Evolutionary conservation across 2,888 invertebrate genomes (phyloP).

Genomic region (Drosophila kuntzei): DNA sequence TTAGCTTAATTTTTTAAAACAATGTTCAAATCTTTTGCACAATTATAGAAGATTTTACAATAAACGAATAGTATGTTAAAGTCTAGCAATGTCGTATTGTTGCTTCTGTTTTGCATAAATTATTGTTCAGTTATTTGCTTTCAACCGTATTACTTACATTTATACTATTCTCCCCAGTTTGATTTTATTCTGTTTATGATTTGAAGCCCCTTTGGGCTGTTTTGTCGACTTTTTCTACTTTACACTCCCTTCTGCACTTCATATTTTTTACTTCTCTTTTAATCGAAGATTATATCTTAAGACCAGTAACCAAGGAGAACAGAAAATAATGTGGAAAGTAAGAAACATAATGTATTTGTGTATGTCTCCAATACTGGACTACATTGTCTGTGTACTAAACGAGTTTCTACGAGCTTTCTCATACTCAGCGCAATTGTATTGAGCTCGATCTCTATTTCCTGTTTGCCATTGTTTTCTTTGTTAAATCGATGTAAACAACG

Average conservation of each 20-base stretch:
- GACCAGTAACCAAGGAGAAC: slow-evolving; percentile 5
- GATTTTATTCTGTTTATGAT: slow-evolving; percentile 1
- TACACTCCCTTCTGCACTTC: neutral
- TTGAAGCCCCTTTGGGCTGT: slow-evolving; percentile 8
- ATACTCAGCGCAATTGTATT: slow-evolving; percentile 1
- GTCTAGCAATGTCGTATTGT: neutral
- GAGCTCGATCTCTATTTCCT: slow-evolving; percentile 9
- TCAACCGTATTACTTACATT: slow-evolving; percentile 1
- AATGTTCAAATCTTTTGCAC: too few relatives aligned
- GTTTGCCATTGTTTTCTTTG: neutral
- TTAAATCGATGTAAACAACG: neutral
- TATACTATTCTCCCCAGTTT: neutral
- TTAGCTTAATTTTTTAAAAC: too few relatives aligned
- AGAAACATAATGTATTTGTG: neutral
- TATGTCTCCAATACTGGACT: neutral
- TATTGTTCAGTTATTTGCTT: neutral
- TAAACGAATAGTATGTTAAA: neutral
- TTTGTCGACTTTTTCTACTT: slow-evolving; percentile 5
- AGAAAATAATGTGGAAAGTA: neutral
- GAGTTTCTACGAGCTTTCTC: neutral
- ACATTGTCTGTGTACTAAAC: slow-evolving; percentile 2
- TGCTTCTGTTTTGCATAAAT: slow-evolving; percentile 7
- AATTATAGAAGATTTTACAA: too few relatives aligned
- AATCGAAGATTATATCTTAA: slow-evolving; percentile 11
- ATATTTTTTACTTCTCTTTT: slow-evolving; percentile 8